A percentile compares a stretch with the other conserved stretches of the same genome.
phyloP scores from a whole-genome alignment of 2,888 invertebrate genomes.

The Euplexia lucipara region DNA sequence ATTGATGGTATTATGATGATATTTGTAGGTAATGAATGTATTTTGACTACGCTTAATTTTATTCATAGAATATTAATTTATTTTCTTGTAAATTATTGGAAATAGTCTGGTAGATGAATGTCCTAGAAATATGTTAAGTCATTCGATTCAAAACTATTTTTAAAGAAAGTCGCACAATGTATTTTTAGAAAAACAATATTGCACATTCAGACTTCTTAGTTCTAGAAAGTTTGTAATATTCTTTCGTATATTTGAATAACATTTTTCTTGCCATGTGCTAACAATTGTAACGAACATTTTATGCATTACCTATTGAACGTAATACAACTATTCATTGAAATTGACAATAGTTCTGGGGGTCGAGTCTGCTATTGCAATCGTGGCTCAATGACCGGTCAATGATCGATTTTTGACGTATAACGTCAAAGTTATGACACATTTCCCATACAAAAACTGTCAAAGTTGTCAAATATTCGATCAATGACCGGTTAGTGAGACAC shows the following conservation, averaged over 20 bases:
- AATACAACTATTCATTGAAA: neutral
- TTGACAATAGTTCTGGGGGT: neutral
- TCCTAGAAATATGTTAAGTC: conserved; percentile 6
- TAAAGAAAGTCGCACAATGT: conserved; percentile 24
- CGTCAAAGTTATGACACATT: no score
- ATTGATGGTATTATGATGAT: conserved; percentile 15
- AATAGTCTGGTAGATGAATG: neutral
- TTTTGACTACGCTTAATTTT: conserved; percentile 46
- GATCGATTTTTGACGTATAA: no score
- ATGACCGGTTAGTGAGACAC: no score
- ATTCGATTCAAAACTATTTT: neutral
- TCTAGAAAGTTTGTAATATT: neutral
- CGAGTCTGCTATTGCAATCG: no score
- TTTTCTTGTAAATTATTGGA: neutral
- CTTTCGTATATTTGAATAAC: neutral
- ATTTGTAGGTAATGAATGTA: conserved; percentile 21
- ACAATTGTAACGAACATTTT: neutral
- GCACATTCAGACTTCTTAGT: conserved; percentile 2
- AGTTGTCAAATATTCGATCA: no score
- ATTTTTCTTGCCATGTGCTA: neutral
- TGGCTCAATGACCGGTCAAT: no score
- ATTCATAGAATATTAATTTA: conserved; percentile 3
- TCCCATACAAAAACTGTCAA: no score
- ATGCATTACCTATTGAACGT: neutral
- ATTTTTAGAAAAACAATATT: conserved; percentile 5